Percentiles rank a stretch among this genome's conserved stretches.
Evolutionary conservation across 2,888 invertebrate genomes (phyloP).

Genomic region (Cerastis rubricosa): DNA sequence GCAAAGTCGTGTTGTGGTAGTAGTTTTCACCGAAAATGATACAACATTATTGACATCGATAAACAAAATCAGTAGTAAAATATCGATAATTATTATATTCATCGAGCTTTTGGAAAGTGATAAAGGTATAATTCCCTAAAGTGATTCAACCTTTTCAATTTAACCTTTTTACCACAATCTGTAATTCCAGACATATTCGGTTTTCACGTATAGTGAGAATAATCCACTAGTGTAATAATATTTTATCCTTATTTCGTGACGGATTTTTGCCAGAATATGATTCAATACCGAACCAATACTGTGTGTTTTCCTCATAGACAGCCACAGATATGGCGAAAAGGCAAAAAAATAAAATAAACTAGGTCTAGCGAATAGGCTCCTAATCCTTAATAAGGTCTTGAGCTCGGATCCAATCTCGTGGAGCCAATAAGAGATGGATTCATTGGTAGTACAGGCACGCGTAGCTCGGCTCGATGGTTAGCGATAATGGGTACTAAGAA

Average conservation of each 20-base stretch:
- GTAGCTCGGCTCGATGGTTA: conserved; percentile 9
- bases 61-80: background rate
- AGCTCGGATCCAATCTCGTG: conserved; percentile 52
- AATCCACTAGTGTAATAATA: conserved; percentile 13
- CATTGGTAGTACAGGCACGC: conserved; percentile 36
- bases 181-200: background rate
- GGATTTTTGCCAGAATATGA: conserved; percentile 14
- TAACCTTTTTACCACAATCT: background rate
- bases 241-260: conserved; percentile 25
- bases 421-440: conserved; percentile 45
- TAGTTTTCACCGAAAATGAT: background rate
- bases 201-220: conserved; percentile 1
- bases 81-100: background rate
- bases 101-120: background rate
- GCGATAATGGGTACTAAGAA: conserved; percentile 16
- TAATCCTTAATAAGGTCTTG: conserved; percentile 56
- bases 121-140: background rate
- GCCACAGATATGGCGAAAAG: conserved; percentile 27
- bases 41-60: background rate
- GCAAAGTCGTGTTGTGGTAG: background rate
- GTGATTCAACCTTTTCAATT: background rate
- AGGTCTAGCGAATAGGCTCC: conserved; percentile 40
- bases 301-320: conserved; percentile 32
- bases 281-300: conserved; percentile 20
- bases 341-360: conserved; percentile 45